Conservation (phyloP, 2,797 vertebrate species). For the Gallinago nigripennis region DNA sequence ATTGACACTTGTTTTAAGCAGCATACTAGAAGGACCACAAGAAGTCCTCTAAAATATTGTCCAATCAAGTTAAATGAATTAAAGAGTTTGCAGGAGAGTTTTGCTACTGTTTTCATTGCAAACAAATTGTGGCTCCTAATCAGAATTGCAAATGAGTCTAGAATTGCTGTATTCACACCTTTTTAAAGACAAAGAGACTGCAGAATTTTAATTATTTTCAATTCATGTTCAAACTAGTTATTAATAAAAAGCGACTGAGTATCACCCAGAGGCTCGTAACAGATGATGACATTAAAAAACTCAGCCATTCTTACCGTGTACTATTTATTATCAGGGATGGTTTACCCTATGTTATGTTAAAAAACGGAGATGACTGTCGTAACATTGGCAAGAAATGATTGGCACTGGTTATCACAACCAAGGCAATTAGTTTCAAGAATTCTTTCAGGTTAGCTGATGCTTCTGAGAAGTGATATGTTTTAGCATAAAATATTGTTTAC, state of each 20-base stretch:
- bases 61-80: neutral
- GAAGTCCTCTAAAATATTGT: neutral
- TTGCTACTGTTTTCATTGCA: neutral
- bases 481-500: constrained; percentile 8
- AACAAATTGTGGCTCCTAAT: neutral
- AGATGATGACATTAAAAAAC: neutral
- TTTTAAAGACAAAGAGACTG: neutral
- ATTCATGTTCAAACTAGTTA: neutral
- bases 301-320: neutral
- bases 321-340: neutral
- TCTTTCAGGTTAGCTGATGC: neutral
- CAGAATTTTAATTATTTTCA: constrained; percentile 1
- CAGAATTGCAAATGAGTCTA: neutral
- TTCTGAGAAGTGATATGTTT: neutral
- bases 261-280: neutral
- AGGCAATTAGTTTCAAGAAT: neutral
- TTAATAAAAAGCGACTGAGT: neutral
- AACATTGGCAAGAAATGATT: neutral
- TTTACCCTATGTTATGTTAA: neutral
- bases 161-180: neutral
- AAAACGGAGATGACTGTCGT: neutral
- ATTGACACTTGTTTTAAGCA: neutral
- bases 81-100: neutral
- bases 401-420: neutral
- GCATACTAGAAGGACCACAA: neutral